Percentiles rank a stretch among this genome's conserved stretches.
phyloP scores from a whole-genome alignment of 2,888 invertebrate species.

The Lycaena phlaeas region DNA sequence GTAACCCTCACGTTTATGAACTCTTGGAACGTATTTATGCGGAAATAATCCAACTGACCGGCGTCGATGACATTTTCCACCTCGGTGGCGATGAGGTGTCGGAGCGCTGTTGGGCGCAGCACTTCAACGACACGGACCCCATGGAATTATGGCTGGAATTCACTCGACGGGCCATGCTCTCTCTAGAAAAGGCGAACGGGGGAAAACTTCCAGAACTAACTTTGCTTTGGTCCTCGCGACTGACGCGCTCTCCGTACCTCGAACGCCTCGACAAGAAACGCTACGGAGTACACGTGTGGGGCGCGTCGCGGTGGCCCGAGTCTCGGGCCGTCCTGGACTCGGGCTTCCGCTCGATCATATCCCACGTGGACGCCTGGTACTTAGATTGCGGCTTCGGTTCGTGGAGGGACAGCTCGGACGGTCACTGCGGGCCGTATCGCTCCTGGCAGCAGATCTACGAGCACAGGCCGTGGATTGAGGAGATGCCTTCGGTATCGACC shows the following conservation, averaged over 20 bases:
- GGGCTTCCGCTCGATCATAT: constrained; percentile 84
- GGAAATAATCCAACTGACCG: constrained; percentile 82
- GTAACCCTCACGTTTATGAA: constrained; percentile 83
- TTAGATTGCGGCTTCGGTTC: constrained; percentile 90
- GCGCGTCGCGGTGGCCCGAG: constrained; percentile 85
- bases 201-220: constrained; percentile 71
- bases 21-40: constrained; percentile 82
- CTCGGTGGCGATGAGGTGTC: constrained; percentile 90
- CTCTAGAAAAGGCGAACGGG: constrained; percentile 76
- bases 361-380: constrained; percentile 92
- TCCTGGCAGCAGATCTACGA: constrained; percentile 91
- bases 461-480: constrained; percentile 82
- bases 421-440: constrained; percentile 89
- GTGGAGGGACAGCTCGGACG: constrained; percentile 88
- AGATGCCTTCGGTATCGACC: constrained; percentile 39
- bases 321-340: constrained; percentile 83
- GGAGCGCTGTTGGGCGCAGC: constrained; percentile 84
- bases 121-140: constrained; percentile 82
- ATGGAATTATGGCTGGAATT: constrained; percentile 87
- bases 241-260: constrained; percentile 81
- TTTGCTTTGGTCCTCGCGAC: constrained; percentile 83
- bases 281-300: constrained; percentile 85
- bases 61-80: constrained; percentile 85
- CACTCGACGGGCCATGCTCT: constrained; percentile 75
- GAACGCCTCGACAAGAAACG: constrained; percentile 68